phyloP scores from a whole-genome alignment of 1,140 invertebrate species.

The Rhagoletis zephyria region DNA sequence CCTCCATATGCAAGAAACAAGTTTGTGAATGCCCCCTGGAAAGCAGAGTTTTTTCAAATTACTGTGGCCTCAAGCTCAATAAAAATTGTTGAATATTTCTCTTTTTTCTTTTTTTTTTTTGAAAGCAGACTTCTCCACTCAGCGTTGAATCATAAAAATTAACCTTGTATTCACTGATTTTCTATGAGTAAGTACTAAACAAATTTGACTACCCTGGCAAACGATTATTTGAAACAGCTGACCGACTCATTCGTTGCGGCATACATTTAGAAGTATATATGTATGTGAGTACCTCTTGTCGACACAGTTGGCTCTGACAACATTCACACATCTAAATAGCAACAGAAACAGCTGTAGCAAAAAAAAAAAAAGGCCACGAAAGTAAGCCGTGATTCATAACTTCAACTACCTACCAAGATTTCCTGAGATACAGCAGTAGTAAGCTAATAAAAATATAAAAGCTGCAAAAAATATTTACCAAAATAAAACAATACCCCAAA shows the following conservation, averaged over 20 bases:
- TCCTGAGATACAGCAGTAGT: not conserved
- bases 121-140: too few species aligned
- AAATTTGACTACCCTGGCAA: not conserved
- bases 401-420: not conserved
- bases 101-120: too few species aligned
- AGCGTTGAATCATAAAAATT: not conserved
- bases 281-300: not conserved
- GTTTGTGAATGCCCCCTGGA: too few species aligned
- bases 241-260: not conserved
- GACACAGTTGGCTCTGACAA: not conserved
- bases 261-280: not conserved
- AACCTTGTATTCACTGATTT: not conserved
- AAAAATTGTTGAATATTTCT: too few species aligned
- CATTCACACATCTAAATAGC: not conserved
- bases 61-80: too few species aligned
- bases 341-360: not conserved
- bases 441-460: too few species aligned
- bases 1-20: too few species aligned
- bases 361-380: not conserved
- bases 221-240: not conserved
- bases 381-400: constrained; percentile 7
- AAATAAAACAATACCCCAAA: not conserved
- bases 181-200: not conserved
- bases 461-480: not conserved
- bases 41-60: too few species aligned